phyloP scores from a whole-genome alignment of 2,797 vertebrate genomes.

The Mionectes olivaceus region DNA sequence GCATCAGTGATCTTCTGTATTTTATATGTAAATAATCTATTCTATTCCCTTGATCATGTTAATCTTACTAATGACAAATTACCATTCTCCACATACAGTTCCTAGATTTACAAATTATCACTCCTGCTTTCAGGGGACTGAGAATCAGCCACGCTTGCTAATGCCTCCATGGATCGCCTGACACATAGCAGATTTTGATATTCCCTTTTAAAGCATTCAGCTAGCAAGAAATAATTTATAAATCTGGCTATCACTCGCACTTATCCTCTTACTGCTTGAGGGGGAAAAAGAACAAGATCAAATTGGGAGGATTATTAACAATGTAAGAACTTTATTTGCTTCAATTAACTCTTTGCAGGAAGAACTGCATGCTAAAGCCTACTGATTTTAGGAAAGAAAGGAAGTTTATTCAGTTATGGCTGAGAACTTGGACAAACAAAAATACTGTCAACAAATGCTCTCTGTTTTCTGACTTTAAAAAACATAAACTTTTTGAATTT shows the following conservation, averaged over 20 bases:
- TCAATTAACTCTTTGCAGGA: slow-evolving; percentile 72
- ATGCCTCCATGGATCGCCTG: slow-evolving; percentile 79
- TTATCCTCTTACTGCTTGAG: slow-evolving; percentile 71
- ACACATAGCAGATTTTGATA: slow-evolving; percentile 78
- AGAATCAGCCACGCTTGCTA: slow-evolving; percentile 81
- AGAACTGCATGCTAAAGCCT: not conserved
- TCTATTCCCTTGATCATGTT: slow-evolving; percentile 84
- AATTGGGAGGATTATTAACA: slow-evolving; percentile 84
- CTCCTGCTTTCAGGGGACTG: slow-evolving; percentile 79
- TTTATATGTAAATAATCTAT: slow-evolving; percentile 86
- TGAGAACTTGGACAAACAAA: not conserved
- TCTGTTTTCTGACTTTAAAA: not conserved
- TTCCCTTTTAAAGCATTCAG: slow-evolving; percentile 79
- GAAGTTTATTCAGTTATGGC: not conserved
- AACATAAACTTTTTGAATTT: not conserved
- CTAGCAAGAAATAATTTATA: slow-evolving; percentile 78
- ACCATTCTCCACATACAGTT: slow-evolving; percentile 83
- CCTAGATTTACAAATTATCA: slow-evolving; percentile 85
- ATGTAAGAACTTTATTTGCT: slow-evolving; percentile 79
- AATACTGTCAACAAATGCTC: not conserved
- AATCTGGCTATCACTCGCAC: slow-evolving; percentile 73
- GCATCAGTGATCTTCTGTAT: slow-evolving; percentile 79
- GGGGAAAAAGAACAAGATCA: slow-evolving; percentile 74
- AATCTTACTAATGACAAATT: slow-evolving; percentile 89
- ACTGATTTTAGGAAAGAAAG: not conserved